phyloP scores from a whole-genome alignment of 2,888 invertebrate genomes.

The Colletes collaris region DNA sequence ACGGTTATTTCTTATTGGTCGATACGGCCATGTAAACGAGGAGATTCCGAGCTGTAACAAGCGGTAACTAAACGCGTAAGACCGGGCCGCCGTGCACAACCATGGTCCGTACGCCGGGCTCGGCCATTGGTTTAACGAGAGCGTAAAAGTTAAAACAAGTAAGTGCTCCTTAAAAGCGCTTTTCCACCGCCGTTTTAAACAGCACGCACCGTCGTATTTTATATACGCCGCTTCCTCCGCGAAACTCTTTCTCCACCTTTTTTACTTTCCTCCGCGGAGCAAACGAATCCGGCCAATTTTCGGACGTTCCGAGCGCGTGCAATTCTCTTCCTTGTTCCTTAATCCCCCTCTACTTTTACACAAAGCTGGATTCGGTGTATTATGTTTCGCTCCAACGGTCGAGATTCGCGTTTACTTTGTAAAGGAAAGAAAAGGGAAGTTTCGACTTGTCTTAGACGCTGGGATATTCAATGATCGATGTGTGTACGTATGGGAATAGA shows the following conservation, averaged over 20 bases:
- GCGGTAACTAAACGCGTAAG: conserved; percentile 71
- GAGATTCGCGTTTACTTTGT: no score
- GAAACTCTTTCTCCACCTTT: conserved; percentile 18
- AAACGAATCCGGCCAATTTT: neutral
- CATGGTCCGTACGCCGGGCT: conserved; percentile 2
- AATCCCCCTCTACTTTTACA: neutral
- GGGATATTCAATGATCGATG: no score
- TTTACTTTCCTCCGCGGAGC: conserved; percentile 12
- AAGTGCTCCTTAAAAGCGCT: conserved; percentile 69
- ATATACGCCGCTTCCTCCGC: conserved; percentile 32
- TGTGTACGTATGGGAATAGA: no score
- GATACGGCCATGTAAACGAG: conserved; percentile 71
- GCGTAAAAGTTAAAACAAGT: conserved; percentile 75
- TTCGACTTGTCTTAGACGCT: no score
- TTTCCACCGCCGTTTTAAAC: conserved; percentile 60
- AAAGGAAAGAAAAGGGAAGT: no score
- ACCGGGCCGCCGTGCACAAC: conserved; percentile 20
- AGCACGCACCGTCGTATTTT: conserved; percentile 62
- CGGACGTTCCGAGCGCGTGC: neutral
- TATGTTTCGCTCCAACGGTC: no score
- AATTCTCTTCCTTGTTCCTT: neutral
- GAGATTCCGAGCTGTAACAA: conserved; percentile 72
- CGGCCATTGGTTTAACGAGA: conserved; percentile 61
- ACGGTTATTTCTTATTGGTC: conserved; percentile 23
- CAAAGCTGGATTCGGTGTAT: no score